A percentile compares a stretch with the other conserved stretches of the same genome.
Evolutionary conservation across 37 sponge, comb jelly and placozoan genomes (phyloP).

Genomic region (Beroe forskalii): DNA sequence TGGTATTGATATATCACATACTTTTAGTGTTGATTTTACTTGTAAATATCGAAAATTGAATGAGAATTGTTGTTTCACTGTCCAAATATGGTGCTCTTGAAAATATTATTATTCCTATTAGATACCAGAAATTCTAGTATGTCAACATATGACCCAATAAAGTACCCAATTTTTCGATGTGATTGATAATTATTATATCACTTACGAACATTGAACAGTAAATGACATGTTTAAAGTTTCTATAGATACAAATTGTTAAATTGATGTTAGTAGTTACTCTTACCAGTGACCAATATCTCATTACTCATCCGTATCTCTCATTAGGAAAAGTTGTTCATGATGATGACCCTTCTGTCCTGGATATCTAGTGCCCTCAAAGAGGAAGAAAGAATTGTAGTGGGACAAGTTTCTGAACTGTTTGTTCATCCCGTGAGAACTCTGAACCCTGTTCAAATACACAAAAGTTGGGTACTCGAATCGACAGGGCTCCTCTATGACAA

Average conservation of each 20-base stretch:
- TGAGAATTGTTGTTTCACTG: constrained; percentile 8
- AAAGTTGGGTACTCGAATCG: not conserved
- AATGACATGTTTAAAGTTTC: too few relatives aligned
- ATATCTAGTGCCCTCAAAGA: not conserved
- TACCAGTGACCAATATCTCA: too few relatives aligned
- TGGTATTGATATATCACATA: constrained; percentile 1
- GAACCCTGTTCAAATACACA: not conserved
- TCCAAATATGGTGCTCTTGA: too few relatives aligned
- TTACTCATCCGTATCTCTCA: too few relatives aligned
- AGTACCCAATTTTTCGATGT: too few relatives aligned
- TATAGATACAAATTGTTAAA: too few relatives aligned
- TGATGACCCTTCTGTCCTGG: not conserved
- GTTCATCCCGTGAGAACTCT: constrained; percentile 52
- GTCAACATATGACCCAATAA: too few relatives aligned
- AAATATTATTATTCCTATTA: too few relatives aligned
- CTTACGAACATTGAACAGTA: too few relatives aligned
- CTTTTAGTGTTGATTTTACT: constrained; percentile 65
- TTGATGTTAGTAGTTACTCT: not conserved
- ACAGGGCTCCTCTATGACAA: constrained; percentile 25
- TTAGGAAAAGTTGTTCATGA: not conserved
- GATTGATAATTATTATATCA: too few relatives aligned
- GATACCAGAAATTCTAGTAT: too few relatives aligned
- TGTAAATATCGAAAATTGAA: constrained; percentile 35
- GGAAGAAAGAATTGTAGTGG: not conserved
- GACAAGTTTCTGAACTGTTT: constrained; percentile 10